phyloP scores from a whole-genome alignment of 2,113 vertebrate genomes.

The Scytalopus superciliaris region DNA sequence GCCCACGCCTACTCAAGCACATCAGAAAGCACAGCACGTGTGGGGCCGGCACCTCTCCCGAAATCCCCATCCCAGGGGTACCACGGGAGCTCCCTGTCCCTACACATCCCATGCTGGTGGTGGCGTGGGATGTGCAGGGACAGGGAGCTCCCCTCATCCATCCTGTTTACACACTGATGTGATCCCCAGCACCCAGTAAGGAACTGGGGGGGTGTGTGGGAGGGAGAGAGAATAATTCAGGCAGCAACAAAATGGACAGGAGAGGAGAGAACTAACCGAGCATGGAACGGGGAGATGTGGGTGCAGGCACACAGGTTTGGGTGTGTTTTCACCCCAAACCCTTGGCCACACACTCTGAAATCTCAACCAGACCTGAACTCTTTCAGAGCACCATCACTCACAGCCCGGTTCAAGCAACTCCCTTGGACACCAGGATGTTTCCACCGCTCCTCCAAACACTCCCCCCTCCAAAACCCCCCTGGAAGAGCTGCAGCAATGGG shows the following conservation, averaged over 20 bases:
- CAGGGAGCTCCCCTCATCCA: background rate
- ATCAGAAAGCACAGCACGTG: background rate
- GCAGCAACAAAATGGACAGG: background rate
- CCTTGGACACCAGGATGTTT: background rate
- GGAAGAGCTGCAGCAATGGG: background rate
- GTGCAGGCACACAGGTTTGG: background rate
- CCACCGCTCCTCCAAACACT: background rate
- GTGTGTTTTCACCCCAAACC: background rate
- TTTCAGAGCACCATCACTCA: background rate
- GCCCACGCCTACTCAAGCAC: background rate
- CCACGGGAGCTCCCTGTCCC: accelerated
- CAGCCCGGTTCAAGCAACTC: background rate
- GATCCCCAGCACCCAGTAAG: background rate
- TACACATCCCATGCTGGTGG: background rate
- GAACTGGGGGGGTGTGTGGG: background rate
- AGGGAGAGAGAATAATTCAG: background rate
- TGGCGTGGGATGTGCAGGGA: too few relatives aligned
- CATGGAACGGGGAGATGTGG: background rate
- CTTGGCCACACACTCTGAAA: background rate
- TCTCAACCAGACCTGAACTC: background rate
- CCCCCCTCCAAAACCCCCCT: accelerated
- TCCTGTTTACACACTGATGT: background rate
- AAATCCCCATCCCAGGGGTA: background rate
- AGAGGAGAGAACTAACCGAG: background rate
- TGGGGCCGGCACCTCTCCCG: background rate